Evolutionary conservation across 1,140 invertebrate genomes (phyloP).

Genomic region (Hypothenemus hampei): DNA sequence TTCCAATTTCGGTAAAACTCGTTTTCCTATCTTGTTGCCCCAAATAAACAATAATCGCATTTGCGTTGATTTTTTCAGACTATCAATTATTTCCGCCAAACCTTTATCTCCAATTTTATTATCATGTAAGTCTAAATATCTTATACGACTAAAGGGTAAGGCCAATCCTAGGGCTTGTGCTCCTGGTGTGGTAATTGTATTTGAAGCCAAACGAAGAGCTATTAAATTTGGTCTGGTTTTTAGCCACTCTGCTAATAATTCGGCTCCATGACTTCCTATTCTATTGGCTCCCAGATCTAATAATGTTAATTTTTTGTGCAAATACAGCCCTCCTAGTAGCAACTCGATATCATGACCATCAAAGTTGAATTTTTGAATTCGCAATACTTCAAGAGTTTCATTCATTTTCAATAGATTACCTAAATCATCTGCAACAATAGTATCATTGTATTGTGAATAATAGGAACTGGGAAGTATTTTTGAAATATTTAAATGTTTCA

Average conservation of each 20-base stretch:
- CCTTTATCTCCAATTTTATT: conserved; percentile 10
- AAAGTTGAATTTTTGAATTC: conserved; percentile 55
- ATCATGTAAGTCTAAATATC: conserved; percentile 49
- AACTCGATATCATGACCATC: conserved; percentile 52
- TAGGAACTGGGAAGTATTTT: conserved; percentile 47
- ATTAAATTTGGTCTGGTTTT: conserved; percentile 45
- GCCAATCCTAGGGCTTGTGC: conserved; percentile 48
- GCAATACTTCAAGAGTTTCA: conserved; percentile 48
- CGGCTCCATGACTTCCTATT: conserved; percentile 52
- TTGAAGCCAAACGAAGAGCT: conserved; percentile 51
- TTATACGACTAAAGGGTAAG: conserved; percentile 51
- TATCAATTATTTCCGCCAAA: conserved; percentile 47
- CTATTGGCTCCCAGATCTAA: conserved; percentile 55
- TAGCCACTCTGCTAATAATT: conserved; percentile 52
- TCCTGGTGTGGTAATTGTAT: conserved; percentile 51
- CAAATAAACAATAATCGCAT: conserved; percentile 51
- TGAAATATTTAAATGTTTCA: conserved; percentile 55
- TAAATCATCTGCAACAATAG: conserved; percentile 39
- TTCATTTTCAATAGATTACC: conserved; percentile 45
- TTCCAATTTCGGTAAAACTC: conserved; percentile 43
- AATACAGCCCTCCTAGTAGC: conserved; percentile 47
- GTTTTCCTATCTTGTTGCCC: conserved; percentile 45
- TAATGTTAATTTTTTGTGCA: conserved; percentile 49
- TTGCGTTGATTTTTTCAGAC: conserved; percentile 50
- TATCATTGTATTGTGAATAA: conserved; percentile 37